Percentiles rank a stretch among this genome's conserved stretches.
Evolutionary conservation across 23 tunicate genomes (phyloP).

Genomic region (Trididemnum clinides): DNA sequence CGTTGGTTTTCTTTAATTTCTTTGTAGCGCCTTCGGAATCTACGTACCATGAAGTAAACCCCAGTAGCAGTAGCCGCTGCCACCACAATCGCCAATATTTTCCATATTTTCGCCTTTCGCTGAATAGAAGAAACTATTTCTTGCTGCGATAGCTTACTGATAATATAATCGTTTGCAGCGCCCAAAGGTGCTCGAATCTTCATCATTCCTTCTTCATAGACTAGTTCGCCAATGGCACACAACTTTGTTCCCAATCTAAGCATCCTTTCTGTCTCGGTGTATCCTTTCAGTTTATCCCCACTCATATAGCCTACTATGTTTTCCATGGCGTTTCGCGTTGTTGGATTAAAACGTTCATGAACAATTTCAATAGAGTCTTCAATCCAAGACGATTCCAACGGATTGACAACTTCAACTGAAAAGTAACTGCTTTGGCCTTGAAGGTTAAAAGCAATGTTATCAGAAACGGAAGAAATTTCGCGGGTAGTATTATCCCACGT

Average conservation of each 20-base stretch:
- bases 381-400: slow-evolving; percentile 72
- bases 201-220: slow-evolving; percentile 50
- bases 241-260: slow-evolving; percentile 70
- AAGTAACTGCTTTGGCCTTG: neutral
- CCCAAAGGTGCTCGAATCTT: slow-evolving; percentile 48
- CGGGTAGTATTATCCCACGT: slow-evolving; percentile 56
- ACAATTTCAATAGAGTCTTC: slow-evolving; percentile 48
- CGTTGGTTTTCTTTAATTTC: slow-evolving; percentile 25
- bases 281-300: slow-evolving; percentile 83
- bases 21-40: slow-evolving; percentile 28
- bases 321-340: slow-evolving; percentile 40
- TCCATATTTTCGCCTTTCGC: slow-evolving; percentile 50
- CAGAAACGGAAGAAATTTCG: slow-evolving; percentile 47
- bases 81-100: slow-evolving; percentile 38
- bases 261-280: slow-evolving; percentile 82
- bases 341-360: slow-evolving; percentile 41
- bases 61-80: slow-evolving; percentile 56
- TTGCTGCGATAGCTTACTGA: slow-evolving; percentile 44
- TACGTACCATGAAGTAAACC: slow-evolving; percentile 36
- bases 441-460: slow-evolving; percentile 56
- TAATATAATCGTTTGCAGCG: slow-evolving; percentile 43
- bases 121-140: slow-evolving; percentile 48
- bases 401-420: slow-evolving; percentile 55
- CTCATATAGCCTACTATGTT: slow-evolving; percentile 57
- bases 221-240: slow-evolving; percentile 78